Evolutionary conservation across 23 tunicate genomes (phyloP).

Genomic region (Diplosoma virens): DNA sequence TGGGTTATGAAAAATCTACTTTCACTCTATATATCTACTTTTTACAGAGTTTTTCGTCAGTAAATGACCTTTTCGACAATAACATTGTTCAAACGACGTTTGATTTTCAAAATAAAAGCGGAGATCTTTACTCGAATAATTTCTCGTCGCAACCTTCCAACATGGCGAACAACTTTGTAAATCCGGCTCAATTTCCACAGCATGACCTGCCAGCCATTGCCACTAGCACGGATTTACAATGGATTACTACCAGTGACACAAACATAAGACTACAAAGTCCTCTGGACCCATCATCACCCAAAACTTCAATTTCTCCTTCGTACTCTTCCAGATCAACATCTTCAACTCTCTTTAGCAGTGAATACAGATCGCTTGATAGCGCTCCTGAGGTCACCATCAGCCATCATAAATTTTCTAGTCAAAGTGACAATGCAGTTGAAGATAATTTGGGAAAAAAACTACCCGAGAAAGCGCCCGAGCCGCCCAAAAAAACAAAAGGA

Average conservation of each 20-base stretch:
- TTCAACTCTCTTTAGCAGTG: too few relatives aligned
- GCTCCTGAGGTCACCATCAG: too few relatives aligned
- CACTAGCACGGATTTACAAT: conserved; percentile 62
- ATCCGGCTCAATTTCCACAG: neutral
- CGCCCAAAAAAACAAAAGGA: conserved; percentile 75
- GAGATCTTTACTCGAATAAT: neutral
- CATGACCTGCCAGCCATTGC: conserved; percentile 45
- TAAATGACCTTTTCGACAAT: neutral
- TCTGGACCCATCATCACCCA: conserved; percentile 43
- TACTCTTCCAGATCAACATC: too few relatives aligned
- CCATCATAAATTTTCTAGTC: too few relatives aligned
- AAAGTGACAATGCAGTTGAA: too few relatives aligned
- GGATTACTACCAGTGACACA: conserved; percentile 80
- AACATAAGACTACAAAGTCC: conserved; percentile 65
- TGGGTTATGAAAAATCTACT: too few relatives aligned
- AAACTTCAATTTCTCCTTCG: neutral
- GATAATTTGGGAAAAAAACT: too few relatives aligned
- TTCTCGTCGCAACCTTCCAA: neutral
- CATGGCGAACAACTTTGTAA: neutral
- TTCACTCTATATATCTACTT: too few relatives aligned
- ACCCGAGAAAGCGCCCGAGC: neutral
- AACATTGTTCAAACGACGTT: too few relatives aligned
- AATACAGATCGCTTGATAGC: too few relatives aligned
- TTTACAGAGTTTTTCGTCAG: neutral
- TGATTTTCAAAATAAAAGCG: too few relatives aligned